phyloP scores from a whole-genome alignment of 2,888 invertebrate species.

The Leucania comma region DNA sequence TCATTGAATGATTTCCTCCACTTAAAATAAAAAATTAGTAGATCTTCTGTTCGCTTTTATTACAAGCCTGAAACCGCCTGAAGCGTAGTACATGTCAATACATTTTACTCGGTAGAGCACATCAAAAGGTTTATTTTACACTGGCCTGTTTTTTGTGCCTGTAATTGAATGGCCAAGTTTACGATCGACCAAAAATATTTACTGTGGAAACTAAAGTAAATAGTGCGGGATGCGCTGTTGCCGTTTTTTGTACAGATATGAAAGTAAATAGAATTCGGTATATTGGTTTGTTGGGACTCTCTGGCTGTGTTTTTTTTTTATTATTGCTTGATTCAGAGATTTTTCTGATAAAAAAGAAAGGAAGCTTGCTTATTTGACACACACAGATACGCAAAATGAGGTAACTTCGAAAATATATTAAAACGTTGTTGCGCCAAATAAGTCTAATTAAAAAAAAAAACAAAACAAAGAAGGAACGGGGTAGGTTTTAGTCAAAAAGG shows the following conservation, averaged over 20 bases:
- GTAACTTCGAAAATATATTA: too few relatives aligned
- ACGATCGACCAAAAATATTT: slow-evolving; percentile 78
- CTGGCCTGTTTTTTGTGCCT: slow-evolving; percentile 77
- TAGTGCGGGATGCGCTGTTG: slow-evolving; percentile 58
- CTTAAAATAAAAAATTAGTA: too few relatives aligned
- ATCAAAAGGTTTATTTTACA: slow-evolving; percentile 83
- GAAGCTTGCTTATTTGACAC: too few relatives aligned
- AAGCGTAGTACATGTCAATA: slow-evolving; percentile 75
- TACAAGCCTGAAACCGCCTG: slow-evolving; percentile 44
- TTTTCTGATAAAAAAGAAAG: too few relatives aligned
- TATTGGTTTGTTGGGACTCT: slow-evolving; percentile 36
- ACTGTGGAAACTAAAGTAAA: slow-evolving; percentile 73
- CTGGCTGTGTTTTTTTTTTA: not conserved
- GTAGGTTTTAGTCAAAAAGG: too few relatives aligned
- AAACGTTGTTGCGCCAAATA: too few relatives aligned
- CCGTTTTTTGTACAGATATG: slow-evolving; percentile 44
- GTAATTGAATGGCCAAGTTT: slow-evolving; percentile 84
- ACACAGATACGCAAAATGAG: too few relatives aligned
- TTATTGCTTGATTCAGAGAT: not conserved
- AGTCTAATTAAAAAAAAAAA: too few relatives aligned
- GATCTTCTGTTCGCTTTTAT: slow-evolving; percentile 41
- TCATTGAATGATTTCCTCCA: too few relatives aligned
- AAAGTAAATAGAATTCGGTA: slow-evolving; percentile 46
- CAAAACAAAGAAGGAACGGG: too few relatives aligned
- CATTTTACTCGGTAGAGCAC: slow-evolving; percentile 72